phyloP scores from a whole-genome alignment of 2,113 vertebrate genomes.

The Brachyhypopomus occidentalis region DNA sequence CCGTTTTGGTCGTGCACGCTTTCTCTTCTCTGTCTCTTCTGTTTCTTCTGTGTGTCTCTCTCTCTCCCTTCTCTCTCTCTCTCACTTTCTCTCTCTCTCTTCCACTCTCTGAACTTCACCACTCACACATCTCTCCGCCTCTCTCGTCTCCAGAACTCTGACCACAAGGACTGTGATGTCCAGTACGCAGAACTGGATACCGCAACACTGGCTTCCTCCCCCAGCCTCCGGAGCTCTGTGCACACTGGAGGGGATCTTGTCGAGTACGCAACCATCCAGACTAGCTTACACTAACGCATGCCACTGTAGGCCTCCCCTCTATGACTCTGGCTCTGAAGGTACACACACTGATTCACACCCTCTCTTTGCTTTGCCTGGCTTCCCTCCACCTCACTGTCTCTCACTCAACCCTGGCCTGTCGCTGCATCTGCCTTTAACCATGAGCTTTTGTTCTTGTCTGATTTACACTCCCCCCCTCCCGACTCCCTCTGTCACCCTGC shows the following conservation, averaged over 20 bases:
- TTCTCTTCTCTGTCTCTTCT: neutral
- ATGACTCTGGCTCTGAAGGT: slow-evolving; percentile 86
- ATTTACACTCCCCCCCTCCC: no score
- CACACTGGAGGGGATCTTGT: slow-evolving; percentile 87
- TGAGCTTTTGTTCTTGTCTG: neutral
- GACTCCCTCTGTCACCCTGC: no score
- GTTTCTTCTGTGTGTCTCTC: neutral
- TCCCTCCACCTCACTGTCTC: slow-evolving; percentile 51
- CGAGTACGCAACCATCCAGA: slow-evolving; percentile 94
- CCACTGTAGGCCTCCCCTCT: slow-evolving; percentile 82
- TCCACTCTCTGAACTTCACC: slow-evolving; percentile 23
- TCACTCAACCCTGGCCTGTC: slow-evolving; percentile 56
- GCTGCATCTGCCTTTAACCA: slow-evolving; percentile 41
- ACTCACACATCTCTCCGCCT: slow-evolving; percentile 74
- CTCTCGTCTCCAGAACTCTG: slow-evolving; percentile 86
- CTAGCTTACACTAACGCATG: slow-evolving; percentile 86
- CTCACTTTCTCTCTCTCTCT: slow-evolving; percentile 46
- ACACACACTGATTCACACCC: slow-evolving; percentile 68
- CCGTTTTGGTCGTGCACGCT: neutral
- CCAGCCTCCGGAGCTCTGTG: slow-evolving; percentile 79
- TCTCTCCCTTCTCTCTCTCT: no score
- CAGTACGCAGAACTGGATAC: slow-evolving; percentile 94
- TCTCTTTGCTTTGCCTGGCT: slow-evolving; percentile 39
- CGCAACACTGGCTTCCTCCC: slow-evolving; percentile 84
- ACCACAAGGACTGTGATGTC: slow-evolving; percentile 85